phyloP scores from a whole-genome alignment of 2,888 invertebrate species.

The Steinernema scapterisci region DNA sequence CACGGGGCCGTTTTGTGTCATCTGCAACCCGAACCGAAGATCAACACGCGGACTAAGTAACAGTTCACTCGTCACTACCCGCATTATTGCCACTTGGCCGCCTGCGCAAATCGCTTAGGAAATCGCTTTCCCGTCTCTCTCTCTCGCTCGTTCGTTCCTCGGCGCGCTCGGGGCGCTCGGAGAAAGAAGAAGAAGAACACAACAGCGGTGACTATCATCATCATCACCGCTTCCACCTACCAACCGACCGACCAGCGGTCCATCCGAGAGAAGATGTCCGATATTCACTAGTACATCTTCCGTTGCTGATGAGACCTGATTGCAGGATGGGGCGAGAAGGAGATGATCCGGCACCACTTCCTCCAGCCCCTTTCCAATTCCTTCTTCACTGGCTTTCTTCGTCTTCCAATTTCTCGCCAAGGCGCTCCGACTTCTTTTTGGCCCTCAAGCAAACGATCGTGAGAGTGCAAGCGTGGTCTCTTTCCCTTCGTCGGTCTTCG shows the following conservation, averaged over 20 bases:
- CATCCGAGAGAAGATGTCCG: constrained; percentile 9
- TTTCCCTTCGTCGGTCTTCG: too few relatives aligned
- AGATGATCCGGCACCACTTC: background rate
- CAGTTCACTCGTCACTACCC: constrained; percentile 27
- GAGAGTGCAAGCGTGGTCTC: background rate
- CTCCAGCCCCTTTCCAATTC: background rate
- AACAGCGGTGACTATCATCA: constrained; percentile 25
- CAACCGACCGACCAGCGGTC: background rate
- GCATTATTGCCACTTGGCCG: constrained; percentile 33
- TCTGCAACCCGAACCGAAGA: background rate
- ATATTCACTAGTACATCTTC: constrained; percentile 24
- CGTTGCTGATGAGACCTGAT: background rate
- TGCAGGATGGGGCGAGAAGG: background rate
- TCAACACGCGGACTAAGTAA: constrained; percentile 20
- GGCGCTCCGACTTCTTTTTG: background rate
- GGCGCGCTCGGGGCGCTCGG: too few relatives aligned
- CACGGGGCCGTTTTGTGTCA: background rate
- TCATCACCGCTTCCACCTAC: constrained; percentile 22
- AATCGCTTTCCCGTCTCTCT: background rate
- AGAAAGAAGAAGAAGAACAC: too few relatives aligned
- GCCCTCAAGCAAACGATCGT: background rate
- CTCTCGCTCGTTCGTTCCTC: background rate
- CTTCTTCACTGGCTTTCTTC: background rate
- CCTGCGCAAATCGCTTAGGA: constrained; percentile 20
- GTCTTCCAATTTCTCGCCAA: too few relatives aligned